These are phyloP conservation scores for Psephotus haematonotus DNA, from an alignment of 2,113 vertebrate genomes.

Conservation along the genomic window DNA sequence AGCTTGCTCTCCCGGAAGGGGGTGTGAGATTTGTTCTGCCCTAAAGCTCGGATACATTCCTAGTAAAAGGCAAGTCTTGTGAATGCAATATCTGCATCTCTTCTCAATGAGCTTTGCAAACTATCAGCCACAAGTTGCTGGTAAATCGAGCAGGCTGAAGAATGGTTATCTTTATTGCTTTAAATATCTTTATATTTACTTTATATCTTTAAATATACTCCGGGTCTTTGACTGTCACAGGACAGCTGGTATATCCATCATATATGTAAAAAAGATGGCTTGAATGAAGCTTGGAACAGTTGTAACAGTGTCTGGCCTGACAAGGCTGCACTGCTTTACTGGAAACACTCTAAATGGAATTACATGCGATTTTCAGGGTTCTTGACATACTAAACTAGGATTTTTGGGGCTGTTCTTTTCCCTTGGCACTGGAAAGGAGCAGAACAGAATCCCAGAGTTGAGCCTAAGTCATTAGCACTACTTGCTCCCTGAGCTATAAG, in stretches of 20 bases:
- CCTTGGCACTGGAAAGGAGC: background rate
- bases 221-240: background rate
- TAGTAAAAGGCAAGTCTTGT: conserved; percentile 42
- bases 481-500: background rate
- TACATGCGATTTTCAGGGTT: background rate
- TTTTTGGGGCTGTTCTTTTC: background rate
- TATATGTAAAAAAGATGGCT: background rate
- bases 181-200: background rate
- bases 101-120: background rate
- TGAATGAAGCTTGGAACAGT: background rate
- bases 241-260: background rate
- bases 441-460: background rate
- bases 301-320: background rate
- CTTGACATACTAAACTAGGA: background rate
- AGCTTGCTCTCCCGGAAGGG: conserved; percentile 97
- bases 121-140: background rate
- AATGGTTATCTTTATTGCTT: background rate
- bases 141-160: background rate
- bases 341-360: background rate
- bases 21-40: conserved; percentile 93
- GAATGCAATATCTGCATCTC: background rate
- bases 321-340: background rate
- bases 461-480: background rate
- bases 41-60: conserved; percentile 97
- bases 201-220: background rate